These are phyloP conservation scores for Panzeria rudis DNA, from an alignment of 2,888 invertebrate species.

Conservation along the genomic window DNA sequence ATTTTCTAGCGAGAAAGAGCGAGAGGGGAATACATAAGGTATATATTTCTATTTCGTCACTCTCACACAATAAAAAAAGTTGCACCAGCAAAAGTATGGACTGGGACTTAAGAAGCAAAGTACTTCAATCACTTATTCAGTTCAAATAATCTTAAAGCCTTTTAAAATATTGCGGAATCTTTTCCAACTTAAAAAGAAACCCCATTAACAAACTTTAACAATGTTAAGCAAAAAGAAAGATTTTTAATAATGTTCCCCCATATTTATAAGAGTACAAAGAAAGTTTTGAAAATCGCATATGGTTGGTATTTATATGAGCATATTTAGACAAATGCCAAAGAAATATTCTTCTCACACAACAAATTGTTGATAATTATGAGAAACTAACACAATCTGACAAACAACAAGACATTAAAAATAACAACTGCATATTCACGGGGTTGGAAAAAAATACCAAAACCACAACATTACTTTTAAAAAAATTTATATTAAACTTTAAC, in stretches of 20 bases:
- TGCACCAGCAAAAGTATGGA: no score
- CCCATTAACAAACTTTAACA: neutral
- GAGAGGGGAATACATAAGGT: no score
- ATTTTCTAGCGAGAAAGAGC: no score
- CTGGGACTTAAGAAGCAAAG: neutral
- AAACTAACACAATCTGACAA: constrained; percentile 51
- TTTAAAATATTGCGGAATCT: neutral
- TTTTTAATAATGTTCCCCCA: no score
- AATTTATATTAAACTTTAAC: constrained; percentile 32
- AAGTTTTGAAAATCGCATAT: neutral
- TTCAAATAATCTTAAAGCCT: neutral
- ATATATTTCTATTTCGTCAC: no score
- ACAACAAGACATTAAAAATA: constrained; percentile 57
- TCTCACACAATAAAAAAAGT: no score
- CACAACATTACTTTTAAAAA: constrained; percentile 31
- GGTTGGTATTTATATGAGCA: neutral
- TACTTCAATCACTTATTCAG: neutral
- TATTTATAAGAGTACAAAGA: neutral
- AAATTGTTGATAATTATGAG: constrained; percentile 53
- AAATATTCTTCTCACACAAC: constrained; percentile 39
- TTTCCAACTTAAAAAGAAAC: neutral
- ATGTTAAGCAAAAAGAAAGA: no score
- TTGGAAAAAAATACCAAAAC: constrained; percentile 40
- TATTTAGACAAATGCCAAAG: constrained; percentile 1
- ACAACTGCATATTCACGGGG: constrained; percentile 38